These are phyloP conservation scores for Crambe crambe DNA, from an alignment of 37 sponge, comb jelly and placozoan genomes.

Conservation along the genomic window DNA sequence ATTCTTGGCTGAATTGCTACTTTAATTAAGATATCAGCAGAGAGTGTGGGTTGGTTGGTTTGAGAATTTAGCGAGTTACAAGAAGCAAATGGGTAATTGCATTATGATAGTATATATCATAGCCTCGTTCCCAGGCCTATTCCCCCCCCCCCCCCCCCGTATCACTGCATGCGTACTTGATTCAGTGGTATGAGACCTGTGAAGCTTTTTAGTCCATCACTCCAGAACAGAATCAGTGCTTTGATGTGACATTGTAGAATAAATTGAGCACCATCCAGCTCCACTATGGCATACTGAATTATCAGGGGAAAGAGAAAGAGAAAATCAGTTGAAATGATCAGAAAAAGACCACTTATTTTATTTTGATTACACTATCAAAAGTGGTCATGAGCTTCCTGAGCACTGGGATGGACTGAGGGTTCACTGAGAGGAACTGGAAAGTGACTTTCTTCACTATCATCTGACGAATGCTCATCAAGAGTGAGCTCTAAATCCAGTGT, in stretches of 20 bases:
- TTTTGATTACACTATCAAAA: slow-evolving; percentile 4
- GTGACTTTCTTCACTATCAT: slow-evolving; percentile 18
- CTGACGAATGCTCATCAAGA: slow-evolving; percentile 24
- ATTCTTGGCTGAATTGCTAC: too few relatives aligned
- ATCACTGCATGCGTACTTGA: slow-evolving; percentile 34
- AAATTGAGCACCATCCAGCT: slow-evolving; percentile 11
- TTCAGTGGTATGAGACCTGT: slow-evolving; percentile 64
- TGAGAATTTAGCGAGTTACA: too few relatives aligned
- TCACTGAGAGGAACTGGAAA: slow-evolving; percentile 35
- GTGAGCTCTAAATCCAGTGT: slow-evolving; percentile 29
- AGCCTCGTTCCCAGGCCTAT: too few relatives aligned
- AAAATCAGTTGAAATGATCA: neutral
- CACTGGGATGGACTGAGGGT: slow-evolving; percentile 32
- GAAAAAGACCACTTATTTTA: neutral
- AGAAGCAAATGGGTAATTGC: neutral
- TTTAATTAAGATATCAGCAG: neutral
- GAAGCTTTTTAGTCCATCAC: slow-evolving; percentile 43
- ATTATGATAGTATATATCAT: too few relatives aligned
- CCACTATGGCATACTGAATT: slow-evolving; percentile 47
- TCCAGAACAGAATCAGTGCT: slow-evolving; percentile 59
- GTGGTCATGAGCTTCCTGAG: slow-evolving; percentile 34
- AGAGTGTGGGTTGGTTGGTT: too few relatives aligned
- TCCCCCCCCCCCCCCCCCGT: too few relatives aligned
- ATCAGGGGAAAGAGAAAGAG: neutral
- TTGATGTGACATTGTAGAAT: slow-evolving; percentile 47